Percentiles rank a stretch among this genome's conserved stretches.
Conservation (phyloP, 2,113 vertebrate genomes). For the Cyrtonyx montezumae region DNA sequence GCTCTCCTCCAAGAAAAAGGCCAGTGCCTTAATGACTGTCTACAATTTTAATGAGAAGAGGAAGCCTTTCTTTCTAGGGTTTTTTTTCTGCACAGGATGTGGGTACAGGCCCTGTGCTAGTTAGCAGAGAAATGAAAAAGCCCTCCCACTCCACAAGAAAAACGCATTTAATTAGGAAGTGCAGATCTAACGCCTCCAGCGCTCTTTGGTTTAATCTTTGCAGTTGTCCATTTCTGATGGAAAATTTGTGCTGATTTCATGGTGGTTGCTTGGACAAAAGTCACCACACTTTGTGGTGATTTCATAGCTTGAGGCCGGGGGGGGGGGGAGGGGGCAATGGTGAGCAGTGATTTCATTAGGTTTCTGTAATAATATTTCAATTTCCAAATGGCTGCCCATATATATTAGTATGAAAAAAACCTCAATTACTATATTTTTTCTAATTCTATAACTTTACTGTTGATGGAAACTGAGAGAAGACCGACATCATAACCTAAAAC, state of each 20-base stretch:
- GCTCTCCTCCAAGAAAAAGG: neutral
- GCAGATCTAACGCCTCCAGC: conserved; percentile 8
- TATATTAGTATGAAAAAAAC: neutral
- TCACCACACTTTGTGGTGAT: conserved; percentile 23
- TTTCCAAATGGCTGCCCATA: conserved; percentile 38
- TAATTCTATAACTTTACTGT: neutral
- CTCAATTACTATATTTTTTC: neutral
- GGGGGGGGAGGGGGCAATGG: neutral
- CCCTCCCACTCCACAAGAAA: conserved; percentile 19
- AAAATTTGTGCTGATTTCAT: conserved; percentile 63
- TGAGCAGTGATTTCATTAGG: conserved; percentile 63
- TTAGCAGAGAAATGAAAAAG: neutral
- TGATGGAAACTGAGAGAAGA: neutral
- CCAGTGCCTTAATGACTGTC: neutral
- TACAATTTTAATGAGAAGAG: neutral
- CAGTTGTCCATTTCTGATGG: conserved; percentile 46
- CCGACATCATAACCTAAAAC: neutral
- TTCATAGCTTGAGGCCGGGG: neutral
- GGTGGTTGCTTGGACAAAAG: conserved; percentile 63
- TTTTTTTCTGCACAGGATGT: neutral
- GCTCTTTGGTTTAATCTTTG: conserved; percentile 3
- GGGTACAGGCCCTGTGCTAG: neutral
- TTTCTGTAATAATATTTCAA: conserved; percentile 46
- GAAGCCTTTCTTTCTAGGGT: neutral
- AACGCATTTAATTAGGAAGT: conserved; percentile 27